phyloP scores from a whole-genome alignment of 2,888 invertebrate species.

The Synergus itoensis region DNA sequence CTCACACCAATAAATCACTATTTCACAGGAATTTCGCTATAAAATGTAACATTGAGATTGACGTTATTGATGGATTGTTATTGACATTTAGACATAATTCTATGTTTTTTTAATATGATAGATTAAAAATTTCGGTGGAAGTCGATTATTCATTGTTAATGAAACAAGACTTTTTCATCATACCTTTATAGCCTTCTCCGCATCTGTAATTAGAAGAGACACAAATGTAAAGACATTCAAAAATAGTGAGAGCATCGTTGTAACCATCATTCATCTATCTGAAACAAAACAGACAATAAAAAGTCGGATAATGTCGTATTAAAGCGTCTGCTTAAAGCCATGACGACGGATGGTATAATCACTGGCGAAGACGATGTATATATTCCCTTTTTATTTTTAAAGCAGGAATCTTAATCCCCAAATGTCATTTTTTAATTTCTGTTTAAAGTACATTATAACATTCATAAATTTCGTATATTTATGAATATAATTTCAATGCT shows the following conservation, averaged over 20 bases:
- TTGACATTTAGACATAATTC: background rate
- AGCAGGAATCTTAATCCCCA: background rate
- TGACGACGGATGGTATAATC: constrained; percentile 25
- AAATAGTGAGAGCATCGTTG: constrained; percentile 31
- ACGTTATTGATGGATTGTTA: constrained; percentile 23
- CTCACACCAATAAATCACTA: constrained; percentile 19
- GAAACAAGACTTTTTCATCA: constrained; percentile 15
- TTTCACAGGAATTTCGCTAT: constrained; percentile 36
- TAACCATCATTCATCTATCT: constrained; percentile 31
- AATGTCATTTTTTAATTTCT: background rate
- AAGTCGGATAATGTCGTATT: constrained; percentile 12
- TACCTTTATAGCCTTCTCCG: background rate
- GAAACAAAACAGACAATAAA: background rate
- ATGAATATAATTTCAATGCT: background rate
- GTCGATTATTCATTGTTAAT: constrained; percentile 15
- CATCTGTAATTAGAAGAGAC: constrained; percentile 14
- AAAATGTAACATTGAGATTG: constrained; percentile 31
- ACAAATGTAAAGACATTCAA: constrained; percentile 25
- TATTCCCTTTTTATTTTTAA: background rate
- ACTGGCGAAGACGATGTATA: constrained; percentile 2
- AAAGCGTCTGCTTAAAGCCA: background rate
- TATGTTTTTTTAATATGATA: constrained; percentile 6
- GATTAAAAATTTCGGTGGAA: constrained; percentile 4
- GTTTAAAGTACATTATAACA: background rate
- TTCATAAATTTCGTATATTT: background rate